Evolutionary conservation across 2,888 invertebrate genomes (phyloP).

Genomic region (Julus scanicus): DNA sequence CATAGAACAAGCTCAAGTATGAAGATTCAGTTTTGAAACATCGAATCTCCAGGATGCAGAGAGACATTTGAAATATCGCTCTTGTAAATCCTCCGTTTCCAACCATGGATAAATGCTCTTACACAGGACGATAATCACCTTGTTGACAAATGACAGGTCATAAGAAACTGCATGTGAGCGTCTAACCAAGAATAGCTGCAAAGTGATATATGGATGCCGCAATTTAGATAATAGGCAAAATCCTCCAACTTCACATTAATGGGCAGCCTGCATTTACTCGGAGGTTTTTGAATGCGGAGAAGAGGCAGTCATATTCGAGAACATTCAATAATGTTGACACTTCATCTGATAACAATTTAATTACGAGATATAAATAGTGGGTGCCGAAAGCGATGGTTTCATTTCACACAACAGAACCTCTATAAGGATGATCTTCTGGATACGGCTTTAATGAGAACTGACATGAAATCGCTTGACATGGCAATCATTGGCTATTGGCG

Average conservation of each 20-base stretch:
- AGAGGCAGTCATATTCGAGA: neutral
- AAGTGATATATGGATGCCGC: neutral
- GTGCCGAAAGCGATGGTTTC: neutral
- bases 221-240: constrained; percentile 46
- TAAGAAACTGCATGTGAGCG: neutral
- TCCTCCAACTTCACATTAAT: constrained; percentile 19
- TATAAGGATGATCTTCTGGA: neutral
- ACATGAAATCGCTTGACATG: neutral
- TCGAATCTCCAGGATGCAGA: neutral
- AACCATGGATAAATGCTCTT: constrained; percentile 19
- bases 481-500: neutral
- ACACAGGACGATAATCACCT: constrained; percentile 44
- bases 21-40: constrained; percentile 47
- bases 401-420: neutral
- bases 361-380: constrained; percentile 7
- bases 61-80: constrained; percentile 46
- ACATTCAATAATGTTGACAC: constrained; percentile 12
- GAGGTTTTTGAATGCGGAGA: neutral
- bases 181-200: neutral
- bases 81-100: constrained; percentile 45
- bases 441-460: neutral
- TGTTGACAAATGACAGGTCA: constrained; percentile 50
- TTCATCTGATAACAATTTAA: constrained; percentile 48
- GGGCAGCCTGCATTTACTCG: neutral
- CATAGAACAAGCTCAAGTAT: neutral